A percentile compares a stretch with the other conserved stretches of the same genome.
Conservation (phyloP, 2,113 vertebrate species). For the Rhadina sibilatrix region DNA sequence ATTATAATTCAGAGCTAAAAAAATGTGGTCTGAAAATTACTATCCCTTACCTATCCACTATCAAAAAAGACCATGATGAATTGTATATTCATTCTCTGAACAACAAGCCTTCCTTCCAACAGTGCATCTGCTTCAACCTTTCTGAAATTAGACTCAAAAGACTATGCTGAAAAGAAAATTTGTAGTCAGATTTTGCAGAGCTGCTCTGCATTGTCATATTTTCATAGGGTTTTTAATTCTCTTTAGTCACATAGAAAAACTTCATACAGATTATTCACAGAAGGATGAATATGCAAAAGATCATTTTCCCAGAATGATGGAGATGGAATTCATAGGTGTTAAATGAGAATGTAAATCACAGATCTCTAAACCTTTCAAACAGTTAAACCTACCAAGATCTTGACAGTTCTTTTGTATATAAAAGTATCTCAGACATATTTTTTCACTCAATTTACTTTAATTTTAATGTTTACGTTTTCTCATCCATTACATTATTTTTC, state of each 20-base stretch:
- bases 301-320: not conserved
- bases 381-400: not conserved
- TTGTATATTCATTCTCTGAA: not conserved
- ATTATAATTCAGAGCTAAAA: not conserved
- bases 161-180: not conserved
- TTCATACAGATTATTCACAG: not conserved
- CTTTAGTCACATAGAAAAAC: not conserved
- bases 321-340: not conserved
- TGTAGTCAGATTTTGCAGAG: not conserved
- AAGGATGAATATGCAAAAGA: not conserved
- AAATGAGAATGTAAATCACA: not conserved
- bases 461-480: not conserved
- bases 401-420: not conserved
- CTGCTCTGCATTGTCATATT: not conserved
- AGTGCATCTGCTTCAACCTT: not conserved
- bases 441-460: not conserved
- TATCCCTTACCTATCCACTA: not conserved
- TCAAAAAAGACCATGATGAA: not conserved
- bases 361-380: not conserved
- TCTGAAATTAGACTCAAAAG: not conserved
- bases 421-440: not conserved
- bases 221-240: no score
- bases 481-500: not conserved
- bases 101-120: not conserved
- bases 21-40: not conserved